Percentiles rank a stretch among this genome's conserved stretches.
phyloP scores from a whole-genome alignment of 2,113 vertebrate species.

The Podarcis cretensis region DNA sequence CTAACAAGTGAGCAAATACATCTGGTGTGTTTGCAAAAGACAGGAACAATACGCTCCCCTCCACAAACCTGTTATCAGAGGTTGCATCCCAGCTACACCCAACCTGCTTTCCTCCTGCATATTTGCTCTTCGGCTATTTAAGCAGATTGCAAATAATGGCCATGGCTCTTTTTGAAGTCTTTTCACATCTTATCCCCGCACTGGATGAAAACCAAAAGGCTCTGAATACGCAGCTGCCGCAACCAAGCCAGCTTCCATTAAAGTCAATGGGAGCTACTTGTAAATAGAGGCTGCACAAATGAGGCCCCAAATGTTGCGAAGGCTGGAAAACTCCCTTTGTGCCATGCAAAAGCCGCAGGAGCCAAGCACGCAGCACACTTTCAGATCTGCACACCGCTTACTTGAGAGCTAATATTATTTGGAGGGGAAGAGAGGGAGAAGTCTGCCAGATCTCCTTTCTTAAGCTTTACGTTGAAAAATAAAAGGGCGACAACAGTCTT shows the following conservation, averaged over 20 bases:
- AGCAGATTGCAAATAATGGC: slow-evolving; percentile 29
- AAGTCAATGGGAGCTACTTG: slow-evolving; percentile 45
- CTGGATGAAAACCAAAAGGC: slow-evolving; percentile 28
- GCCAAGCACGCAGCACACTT: neutral
- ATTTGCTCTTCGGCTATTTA: slow-evolving; percentile 26
- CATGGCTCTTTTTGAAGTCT: slow-evolving; percentile 23
- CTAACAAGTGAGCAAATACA: neutral
- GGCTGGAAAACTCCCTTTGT: slow-evolving; percentile 40
- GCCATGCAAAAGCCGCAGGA: slow-evolving; percentile 17
- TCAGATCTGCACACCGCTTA: slow-evolving; percentile 30
- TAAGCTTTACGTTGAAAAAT: neutral
- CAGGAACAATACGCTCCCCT: slow-evolving; percentile 11
- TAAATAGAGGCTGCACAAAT: slow-evolving; percentile 1
- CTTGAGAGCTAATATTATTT: slow-evolving; percentile 61
- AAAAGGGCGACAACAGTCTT: too few species aligned
- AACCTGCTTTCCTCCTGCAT: neutral
- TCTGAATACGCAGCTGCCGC: slow-evolving; percentile 42
- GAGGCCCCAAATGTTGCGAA: slow-evolving; percentile 20
- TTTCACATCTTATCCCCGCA: neutral
- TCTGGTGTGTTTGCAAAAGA: neutral
- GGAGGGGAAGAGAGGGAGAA: slow-evolving; percentile 21
- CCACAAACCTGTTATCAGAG: neutral
- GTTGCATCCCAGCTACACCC: neutral
- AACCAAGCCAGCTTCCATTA: slow-evolving; percentile 44
- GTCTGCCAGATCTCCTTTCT: neutral